Evolutionary conservation across 1,140 invertebrate species (phyloP), one percentile per base, ranked within the genome.

Genomic region (Drosophila miranda): DNA sequence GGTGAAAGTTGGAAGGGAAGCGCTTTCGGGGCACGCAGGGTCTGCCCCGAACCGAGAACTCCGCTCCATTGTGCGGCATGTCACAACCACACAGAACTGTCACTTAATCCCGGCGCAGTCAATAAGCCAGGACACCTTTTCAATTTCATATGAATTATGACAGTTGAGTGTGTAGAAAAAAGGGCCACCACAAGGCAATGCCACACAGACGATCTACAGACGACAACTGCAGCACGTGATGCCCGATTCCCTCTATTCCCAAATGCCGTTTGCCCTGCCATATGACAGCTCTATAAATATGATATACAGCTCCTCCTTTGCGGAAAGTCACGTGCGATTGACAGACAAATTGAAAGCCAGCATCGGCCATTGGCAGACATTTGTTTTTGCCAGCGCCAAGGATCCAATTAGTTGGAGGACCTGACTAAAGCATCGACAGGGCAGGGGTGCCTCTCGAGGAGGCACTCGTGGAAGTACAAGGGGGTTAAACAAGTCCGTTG

Each of bases 211-310:
- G n/a, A n/a, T n/a, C n/a, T n/a, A n/a, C n/a, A n/a, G n/a, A n/a
- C n/a, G n/a, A 14, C 80, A 84, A 86, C 48, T 86, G 77, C 73
- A 75, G 82, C 81, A 86, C 81, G 81, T 86, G 81, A 86, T 76
- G 59, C 45, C 28, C 44, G 48, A 64, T 56, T 56, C 19, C 19
- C 19, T 16, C 16, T 16, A 16, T 16, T 16, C 16, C 16, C 16
- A 16, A 19, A 19, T 19, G 1, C 60, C 30, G 26, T 30, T 55
- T 44, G 44, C 30, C 41, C 50, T 41, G 41, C 30, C 41, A 63
- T 67, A 69, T 86, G 82, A 87, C 81, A 81, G 77, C 61, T 74
- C 64, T 50, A 84, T 55, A 74, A 74, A 80, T 63, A 49, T 43
- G 23, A 62, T 61, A 13, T 42, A 30, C 49, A 6, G 8, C 14